These are phyloP conservation scores for Helicolenus hilgendorfi DNA, from an alignment of 2,797 vertebrate genomes.

Conservation along the genomic window DNA sequence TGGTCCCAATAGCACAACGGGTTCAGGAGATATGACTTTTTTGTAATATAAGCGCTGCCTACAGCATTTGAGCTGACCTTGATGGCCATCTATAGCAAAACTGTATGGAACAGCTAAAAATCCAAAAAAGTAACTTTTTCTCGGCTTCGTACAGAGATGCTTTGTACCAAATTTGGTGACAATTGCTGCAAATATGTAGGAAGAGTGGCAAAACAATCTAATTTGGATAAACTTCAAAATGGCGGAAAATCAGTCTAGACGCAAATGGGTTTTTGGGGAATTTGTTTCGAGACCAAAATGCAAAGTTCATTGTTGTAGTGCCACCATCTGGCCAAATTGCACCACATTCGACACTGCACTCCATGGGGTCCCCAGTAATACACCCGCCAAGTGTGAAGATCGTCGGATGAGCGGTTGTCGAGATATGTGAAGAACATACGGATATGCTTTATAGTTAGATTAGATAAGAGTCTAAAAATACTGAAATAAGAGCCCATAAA, in stretches of 20 bases:
- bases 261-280: no score
- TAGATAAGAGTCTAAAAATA: not conserved
- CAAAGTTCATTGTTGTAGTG: not conserved
- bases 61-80: not conserved
- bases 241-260: not conserved
- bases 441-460: not conserved
- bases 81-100: no score
- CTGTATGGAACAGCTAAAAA: not conserved
- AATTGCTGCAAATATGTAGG: not conserved
- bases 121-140: no score
- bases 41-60: not conserved
- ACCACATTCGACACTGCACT: not conserved
- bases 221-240: not conserved
- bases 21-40: not conserved
- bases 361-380: not conserved
- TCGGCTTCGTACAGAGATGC: no score
- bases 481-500: not conserved
- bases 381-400: not conserved
- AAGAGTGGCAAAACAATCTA: not conserved
- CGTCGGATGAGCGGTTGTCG: not conserved
- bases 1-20: not conserved
- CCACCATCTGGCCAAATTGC: not conserved
- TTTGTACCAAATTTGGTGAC: not conserved
- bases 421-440: not conserved
- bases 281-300: not conserved